Base-by-base conservation (phyloP, 2,797 vertebrate species). In the Sebastes trivittatus region DNA sequence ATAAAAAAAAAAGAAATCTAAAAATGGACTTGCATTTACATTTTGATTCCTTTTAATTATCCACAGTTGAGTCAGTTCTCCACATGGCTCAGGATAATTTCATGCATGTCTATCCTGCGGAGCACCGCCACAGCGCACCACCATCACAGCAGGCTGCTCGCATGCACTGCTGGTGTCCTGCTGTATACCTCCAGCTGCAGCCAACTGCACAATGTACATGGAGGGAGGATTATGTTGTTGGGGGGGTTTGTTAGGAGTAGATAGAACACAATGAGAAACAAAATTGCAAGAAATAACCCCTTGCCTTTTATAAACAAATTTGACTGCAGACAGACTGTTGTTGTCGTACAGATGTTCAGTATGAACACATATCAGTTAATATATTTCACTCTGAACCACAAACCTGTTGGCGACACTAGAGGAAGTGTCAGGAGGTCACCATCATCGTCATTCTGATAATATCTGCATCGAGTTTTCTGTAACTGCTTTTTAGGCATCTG, bases 31-130 rank as follows among this genome's bases (percentile, higher is more conserved):
- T 22, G 2, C 58, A 88, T 91, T 91, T 87, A 46, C 83, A 91
- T 91, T 91, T 89, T 71, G 75, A 89, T 89, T 90, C 75, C 81
- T 75, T 83, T 42, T 77, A 75, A 88, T 90, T 92, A 63, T 84
- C 77, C 80, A 86, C 87, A 87, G 72, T 72, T 22, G 61, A 79
- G 70, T 82, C 73, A 6, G 54, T 83, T 88, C 67, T 83, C 52
- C 77, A 74, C 29, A 32, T 65, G 75, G 56, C 75, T 82, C 73
- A 8, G 77, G 81, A 88, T 78, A 8, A 92, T 92, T 91, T 90
- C 86, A 91, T 82, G 85, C 81, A 56, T 75, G 29, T 66, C 70
- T 65, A 18, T 87, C 79, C 77, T 52, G 79, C 52, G 36, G 46
- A 74, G 79, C 66, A 3, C 14, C 38, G 14, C 38, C 38, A 42